Evolutionary conservation across 2,888 invertebrate genomes (phyloP).

Genomic region (Stenchaetothrips biformis): DNA sequence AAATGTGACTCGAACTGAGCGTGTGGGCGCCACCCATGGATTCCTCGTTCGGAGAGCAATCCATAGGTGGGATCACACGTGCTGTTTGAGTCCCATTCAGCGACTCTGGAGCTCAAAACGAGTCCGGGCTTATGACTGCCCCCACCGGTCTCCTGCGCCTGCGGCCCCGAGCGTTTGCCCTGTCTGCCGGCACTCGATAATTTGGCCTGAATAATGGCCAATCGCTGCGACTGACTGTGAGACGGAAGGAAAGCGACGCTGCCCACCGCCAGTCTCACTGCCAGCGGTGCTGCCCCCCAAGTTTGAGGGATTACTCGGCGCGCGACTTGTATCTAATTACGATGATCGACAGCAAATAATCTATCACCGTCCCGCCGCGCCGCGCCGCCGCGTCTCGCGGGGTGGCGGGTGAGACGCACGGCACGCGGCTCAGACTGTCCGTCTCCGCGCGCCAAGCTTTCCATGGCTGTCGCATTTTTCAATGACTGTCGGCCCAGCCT

Average conservation of each 20-base stretch:
- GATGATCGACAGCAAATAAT: constrained; percentile 22
- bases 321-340: constrained; percentile 20
- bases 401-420: background rate
- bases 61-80: no score
- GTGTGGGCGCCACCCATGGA: no score
- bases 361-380: background rate
- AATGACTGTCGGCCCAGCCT: no score
- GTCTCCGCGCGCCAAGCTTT: no score
- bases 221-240: background rate
- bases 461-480: no score
- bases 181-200: background rate
- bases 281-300: background rate
- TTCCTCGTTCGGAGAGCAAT: no score
- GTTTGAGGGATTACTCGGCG: background rate
- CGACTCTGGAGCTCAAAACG: background rate
- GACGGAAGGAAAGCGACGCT: background rate
- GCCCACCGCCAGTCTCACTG: background rate
- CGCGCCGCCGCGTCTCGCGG: background rate
- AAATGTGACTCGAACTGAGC: no score
- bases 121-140: background rate
- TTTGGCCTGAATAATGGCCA: background rate
- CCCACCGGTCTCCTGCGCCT: background rate
- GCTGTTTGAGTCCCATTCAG: no score
- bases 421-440: no score
- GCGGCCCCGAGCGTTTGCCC: background rate